phyloP scores from a whole-genome alignment of 2,113 vertebrate species.

The Boleophthalmus pectinirostris region DNA sequence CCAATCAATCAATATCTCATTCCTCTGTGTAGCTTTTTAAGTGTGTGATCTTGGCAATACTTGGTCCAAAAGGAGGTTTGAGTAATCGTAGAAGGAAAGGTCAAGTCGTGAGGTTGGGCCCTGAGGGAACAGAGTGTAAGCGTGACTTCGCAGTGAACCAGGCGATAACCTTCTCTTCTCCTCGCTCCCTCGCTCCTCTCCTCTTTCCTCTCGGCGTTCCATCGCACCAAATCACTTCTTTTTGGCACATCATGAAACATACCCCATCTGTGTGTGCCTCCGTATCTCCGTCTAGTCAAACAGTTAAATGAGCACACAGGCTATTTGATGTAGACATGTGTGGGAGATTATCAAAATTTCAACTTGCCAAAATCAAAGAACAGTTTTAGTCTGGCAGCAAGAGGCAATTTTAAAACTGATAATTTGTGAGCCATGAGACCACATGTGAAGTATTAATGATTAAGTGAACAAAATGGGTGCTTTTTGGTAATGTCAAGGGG shows the following conservation, averaged over 20 bases:
- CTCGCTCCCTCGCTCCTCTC: slow-evolving; percentile 3
- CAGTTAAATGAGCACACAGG: slow-evolving; percentile 51
- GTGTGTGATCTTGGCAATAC: slow-evolving; percentile 11
- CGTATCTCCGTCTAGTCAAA: slow-evolving; percentile 30
- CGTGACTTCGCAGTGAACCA: slow-evolving; percentile 33
- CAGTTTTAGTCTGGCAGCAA: neutral
- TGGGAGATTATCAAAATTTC: slow-evolving; percentile 6
- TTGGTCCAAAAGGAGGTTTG: slow-evolving; percentile 39
- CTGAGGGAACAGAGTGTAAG: slow-evolving; percentile 28
- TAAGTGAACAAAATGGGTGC: neutral
- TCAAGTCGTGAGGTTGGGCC: slow-evolving; percentile 29
- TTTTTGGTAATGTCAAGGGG: neutral
- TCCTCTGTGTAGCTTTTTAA: slow-evolving; percentile 1
- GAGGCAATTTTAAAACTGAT: slow-evolving; percentile 6
- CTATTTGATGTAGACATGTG: slow-evolving; percentile 46
- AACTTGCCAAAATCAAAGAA: slow-evolving; percentile 2
- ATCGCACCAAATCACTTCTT: slow-evolving; percentile 59
- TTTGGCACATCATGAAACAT: slow-evolving; percentile 61
- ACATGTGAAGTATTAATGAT: slow-evolving; percentile 3
- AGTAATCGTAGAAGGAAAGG: slow-evolving; percentile 46
- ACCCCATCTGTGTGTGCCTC: slow-evolving; percentile 42
- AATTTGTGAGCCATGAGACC: slow-evolving; percentile 38
- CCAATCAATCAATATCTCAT: slow-evolving; percentile 20
- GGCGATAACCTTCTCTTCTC: slow-evolving; percentile 48
- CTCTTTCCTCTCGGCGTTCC: slow-evolving; percentile 12